phyloP scores from a whole-genome alignment of 2,113 vertebrate genomes.

The Myocastor coypus region DNA sequence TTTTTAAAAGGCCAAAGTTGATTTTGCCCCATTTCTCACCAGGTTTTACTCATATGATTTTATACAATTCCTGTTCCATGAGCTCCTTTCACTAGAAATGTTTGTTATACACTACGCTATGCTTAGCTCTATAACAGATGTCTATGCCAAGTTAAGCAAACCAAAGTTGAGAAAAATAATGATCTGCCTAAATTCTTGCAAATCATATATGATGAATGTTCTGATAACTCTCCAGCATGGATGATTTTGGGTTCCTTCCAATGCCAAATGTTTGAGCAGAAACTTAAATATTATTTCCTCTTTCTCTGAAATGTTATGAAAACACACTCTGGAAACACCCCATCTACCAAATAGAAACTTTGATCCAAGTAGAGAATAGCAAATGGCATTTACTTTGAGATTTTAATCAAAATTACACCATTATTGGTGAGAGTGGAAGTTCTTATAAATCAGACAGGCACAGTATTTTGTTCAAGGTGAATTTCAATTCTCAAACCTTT shows the following conservation, averaged over 20 bases:
- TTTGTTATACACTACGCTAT: not conserved
- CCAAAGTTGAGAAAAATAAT: not conserved
- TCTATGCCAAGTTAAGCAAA: not conserved
- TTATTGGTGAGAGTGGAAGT: not conserved
- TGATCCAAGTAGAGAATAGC: not conserved
- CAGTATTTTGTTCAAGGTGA: not conserved
- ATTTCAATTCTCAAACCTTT: not conserved
- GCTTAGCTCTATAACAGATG: slow-evolving; percentile 38
- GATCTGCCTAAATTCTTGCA: slow-evolving; percentile 20
- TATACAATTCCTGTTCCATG: not conserved
- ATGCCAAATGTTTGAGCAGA: slow-evolving; percentile 1
- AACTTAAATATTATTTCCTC: slow-evolving; percentile 43
- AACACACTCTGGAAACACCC: not conserved
- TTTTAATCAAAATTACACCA: slow-evolving; percentile 1
- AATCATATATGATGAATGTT: not conserved
- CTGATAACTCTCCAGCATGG: not conserved
- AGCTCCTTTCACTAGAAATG: slow-evolving; percentile 37
- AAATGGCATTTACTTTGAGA: not conserved
- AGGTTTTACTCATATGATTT: not conserved
- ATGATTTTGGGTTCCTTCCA: slow-evolving; percentile 28
- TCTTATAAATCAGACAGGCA: not conserved
- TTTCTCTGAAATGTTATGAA: not conserved
- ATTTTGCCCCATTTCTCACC: not conserved
- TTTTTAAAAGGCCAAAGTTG: slow-evolving; percentile 8
- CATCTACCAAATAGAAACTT: not conserved